phyloP scores from a whole-genome alignment of 2,888 invertebrate genomes.

The Holacanthella duospinosa region DNA sequence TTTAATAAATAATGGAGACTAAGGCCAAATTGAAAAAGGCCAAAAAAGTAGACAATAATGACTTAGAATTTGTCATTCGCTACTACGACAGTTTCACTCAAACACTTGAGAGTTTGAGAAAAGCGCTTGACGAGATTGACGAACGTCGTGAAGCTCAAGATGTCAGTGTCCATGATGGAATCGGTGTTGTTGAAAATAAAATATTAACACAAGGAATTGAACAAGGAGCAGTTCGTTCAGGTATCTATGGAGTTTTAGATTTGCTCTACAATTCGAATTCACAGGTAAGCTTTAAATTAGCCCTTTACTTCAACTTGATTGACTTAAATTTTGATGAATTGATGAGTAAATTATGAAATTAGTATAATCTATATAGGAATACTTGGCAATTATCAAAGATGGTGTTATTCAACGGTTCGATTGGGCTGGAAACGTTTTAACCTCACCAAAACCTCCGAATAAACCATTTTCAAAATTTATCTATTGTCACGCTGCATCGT shows the following conservation, averaged over 20 bases:
- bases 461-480: slow-evolving; percentile 30
- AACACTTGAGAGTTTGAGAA: slow-evolving; percentile 27
- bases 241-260: slow-evolving; percentile 33
- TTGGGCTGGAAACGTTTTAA: slow-evolving; percentile 28
- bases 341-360: not conserved
- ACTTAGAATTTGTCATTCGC: slow-evolving; percentile 9
- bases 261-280: slow-evolving; percentile 30
- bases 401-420: slow-evolving; percentile 28
- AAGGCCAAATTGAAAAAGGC: no score
- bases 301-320: not conserved
- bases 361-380: slow-evolving; percentile 34
- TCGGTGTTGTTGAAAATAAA: slow-evolving; percentile 31
- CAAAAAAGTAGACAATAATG: not conserved
- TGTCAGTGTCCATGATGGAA: slow-evolving; percentile 27
- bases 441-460: slow-evolving; percentile 13
- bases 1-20: no score
- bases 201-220: slow-evolving; percentile 33
- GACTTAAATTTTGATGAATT: not conserved
- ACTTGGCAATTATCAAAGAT: slow-evolving; percentile 28
- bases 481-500: slow-evolving; percentile 23
- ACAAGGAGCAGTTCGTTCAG: slow-evolving; percentile 24
- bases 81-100: slow-evolving; percentile 18
- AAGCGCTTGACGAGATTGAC: slow-evolving; percentile 22
- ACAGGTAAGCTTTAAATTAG: slow-evolving; percentile 11
- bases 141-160: slow-evolving; percentile 22